Percentiles rank a stretch among this genome's conserved stretches.
These are phyloP conservation scores for Eilema caniola DNA, from an alignment of 2,888 invertebrate genomes.

Conservation along the genomic window DNA sequence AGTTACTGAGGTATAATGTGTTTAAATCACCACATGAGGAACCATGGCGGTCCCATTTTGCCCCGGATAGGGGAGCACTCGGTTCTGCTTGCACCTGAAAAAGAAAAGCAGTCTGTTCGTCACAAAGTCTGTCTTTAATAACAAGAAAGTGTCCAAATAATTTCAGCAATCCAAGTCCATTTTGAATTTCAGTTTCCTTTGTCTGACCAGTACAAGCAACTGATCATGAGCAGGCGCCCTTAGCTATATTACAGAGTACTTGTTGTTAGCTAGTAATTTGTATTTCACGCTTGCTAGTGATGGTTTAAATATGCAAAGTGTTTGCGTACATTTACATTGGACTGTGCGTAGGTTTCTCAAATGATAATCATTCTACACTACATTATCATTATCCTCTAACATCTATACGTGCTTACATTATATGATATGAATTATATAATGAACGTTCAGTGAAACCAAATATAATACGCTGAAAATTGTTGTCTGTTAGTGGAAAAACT, in stretches of 20 bases:
- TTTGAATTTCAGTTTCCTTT: not conserved
- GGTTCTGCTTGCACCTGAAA: no score
- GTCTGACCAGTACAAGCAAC: not conserved
- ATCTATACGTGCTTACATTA: no score
- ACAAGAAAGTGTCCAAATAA: no score
- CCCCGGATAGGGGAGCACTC: no score
- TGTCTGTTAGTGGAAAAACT: not conserved
- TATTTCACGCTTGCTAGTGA: conserved; percentile 10
- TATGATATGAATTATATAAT: no score
- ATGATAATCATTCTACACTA: not conserved
- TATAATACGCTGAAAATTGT: not conserved
- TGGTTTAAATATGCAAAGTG: not conserved
- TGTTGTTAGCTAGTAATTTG: conserved; percentile 10
- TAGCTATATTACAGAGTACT: not conserved
- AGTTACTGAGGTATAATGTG: no score
- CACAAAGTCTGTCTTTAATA: no score
- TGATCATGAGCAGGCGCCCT: conserved; percentile 2
- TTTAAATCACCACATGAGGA: no score
- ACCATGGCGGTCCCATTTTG: no score
- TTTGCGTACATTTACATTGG: conserved; percentile 7
- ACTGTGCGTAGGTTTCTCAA: not conserved
- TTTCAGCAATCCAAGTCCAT: not conserved
- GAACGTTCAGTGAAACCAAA: not conserved
- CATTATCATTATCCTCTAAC: not conserved
- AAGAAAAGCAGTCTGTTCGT: no score